Evolutionary conservation across 2,797 vertebrate species (phyloP).

Genomic region (Tinamus major): DNA sequence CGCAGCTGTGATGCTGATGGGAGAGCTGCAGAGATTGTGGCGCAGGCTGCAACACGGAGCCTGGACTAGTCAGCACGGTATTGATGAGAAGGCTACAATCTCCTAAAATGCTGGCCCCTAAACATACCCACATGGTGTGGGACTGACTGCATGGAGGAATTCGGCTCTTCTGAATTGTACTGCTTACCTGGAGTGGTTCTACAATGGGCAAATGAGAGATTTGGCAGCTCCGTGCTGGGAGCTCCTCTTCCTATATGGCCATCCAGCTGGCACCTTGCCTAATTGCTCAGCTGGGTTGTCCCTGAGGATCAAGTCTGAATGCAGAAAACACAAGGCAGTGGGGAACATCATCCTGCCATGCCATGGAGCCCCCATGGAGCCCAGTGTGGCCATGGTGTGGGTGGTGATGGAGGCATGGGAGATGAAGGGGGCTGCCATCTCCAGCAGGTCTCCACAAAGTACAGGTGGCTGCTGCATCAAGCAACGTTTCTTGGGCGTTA

Average conservation of each 20-base stretch:
- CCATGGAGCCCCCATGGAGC: accelerated
- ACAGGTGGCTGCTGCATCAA: not conserved
- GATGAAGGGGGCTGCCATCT: accelerated
- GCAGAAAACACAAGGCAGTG: accelerated
- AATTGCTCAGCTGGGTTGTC: not conserved
- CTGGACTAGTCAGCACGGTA: not conserved
- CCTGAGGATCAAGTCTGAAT: not conserved
- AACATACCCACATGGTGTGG: accelerated
- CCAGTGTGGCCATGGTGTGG: accelerated
- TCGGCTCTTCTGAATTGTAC: not conserved
- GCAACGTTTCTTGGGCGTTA: not conserved
- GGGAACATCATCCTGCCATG: not conserved
- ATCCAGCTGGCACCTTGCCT: accelerated
- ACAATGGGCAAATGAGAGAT: not conserved
- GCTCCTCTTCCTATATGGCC: accelerated
- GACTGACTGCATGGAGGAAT: not conserved
- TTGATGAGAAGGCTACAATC: not conserved
- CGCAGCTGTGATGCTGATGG: not conserved
- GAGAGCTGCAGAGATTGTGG: not conserved
- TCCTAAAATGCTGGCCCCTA: not conserved
- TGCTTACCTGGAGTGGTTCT: not conserved
- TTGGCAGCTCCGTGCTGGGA: not conserved
- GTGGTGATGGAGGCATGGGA: not conserved
- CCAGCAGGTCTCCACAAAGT: not conserved
- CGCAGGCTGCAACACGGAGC: not conserved